phyloP scores from a whole-genome alignment of 2,888 invertebrate genomes.

The Biston betularia region DNA sequence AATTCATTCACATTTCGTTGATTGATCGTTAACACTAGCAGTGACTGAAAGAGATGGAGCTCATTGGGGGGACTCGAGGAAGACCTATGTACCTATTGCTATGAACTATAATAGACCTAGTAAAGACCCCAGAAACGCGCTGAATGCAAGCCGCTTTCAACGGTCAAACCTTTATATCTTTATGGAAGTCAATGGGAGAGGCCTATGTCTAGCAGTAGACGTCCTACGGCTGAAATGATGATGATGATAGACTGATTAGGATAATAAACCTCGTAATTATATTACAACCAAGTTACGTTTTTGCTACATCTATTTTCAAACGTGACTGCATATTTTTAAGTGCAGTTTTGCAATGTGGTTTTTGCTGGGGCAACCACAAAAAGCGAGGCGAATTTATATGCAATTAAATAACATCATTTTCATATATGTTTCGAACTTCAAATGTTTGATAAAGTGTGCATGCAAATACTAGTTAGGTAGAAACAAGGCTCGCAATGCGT shows the following conservation, averaged over 20 bases:
- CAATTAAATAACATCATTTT: neutral
- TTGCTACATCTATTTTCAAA: neutral
- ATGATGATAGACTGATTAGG: too few relatives aligned
- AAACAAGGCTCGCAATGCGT: slow-evolving; percentile 1
- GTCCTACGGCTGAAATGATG: neutral
- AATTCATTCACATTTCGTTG: too few relatives aligned
- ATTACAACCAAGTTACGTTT: neutral
- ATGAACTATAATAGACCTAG: too few relatives aligned
- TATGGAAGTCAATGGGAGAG: too few relatives aligned
- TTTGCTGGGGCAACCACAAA: slow-evolving; percentile 4
- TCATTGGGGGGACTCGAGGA: too few relatives aligned
- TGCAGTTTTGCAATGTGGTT: neutral
- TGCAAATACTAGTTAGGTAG: slow-evolving; percentile 1
- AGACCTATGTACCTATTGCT: too few relatives aligned
- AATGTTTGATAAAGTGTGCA: neutral
- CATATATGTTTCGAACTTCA: neutral
- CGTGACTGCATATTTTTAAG: neutral
- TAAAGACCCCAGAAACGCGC: too few relatives aligned
- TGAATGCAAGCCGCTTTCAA: too few relatives aligned
- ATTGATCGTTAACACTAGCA: too few relatives aligned
- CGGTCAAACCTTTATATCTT: too few relatives aligned
- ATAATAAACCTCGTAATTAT: neutral
- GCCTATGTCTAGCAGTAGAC: too few relatives aligned
- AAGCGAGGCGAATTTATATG: neutral
- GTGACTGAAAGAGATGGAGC: too few relatives aligned